Percentiles rank a stretch among this genome's conserved stretches.
These are phyloP conservation scores for Luffia ferchaultella DNA, from an alignment of 2,888 invertebrate genomes.

Conservation along the genomic window DNA sequence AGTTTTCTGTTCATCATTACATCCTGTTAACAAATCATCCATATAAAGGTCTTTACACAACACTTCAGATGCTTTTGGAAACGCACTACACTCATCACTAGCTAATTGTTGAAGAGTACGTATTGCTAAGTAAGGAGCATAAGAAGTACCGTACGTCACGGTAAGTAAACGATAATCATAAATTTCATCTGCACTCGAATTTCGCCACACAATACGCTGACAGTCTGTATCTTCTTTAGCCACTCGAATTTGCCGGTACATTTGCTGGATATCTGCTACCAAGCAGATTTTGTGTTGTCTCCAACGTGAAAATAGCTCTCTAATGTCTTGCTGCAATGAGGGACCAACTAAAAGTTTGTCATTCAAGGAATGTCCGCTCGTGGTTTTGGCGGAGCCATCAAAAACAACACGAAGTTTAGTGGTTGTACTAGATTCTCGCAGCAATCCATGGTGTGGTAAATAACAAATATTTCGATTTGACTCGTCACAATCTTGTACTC, in stretches of 20 bases:
- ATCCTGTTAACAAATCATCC: not conserved
- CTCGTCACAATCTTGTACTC: not conserved
- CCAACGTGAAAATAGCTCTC: constrained; percentile 7
- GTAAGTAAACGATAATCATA: not conserved
- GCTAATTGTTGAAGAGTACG: not conserved
- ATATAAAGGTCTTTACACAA: not conserved
- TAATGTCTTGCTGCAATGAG: constrained; percentile 1
- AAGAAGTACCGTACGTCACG: not conserved
- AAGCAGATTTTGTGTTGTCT: constrained; percentile 8
- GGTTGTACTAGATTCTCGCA: constrained; percentile 6
- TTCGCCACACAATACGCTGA: constrained; percentile 12
- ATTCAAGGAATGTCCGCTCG: constrained; percentile 7
- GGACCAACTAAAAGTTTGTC: constrained; percentile 3
- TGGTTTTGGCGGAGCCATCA: constrained; percentile 5
- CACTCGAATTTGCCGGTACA: constrained; percentile 10
- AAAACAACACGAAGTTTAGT: constrained; percentile 11
- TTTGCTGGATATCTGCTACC: constrained; percentile 10
- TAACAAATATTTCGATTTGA: not conserved
- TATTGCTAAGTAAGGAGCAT: not conserved
- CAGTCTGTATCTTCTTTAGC: constrained; percentile 7
- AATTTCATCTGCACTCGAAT: not conserved
- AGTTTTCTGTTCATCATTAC: not conserved
- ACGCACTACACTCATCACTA: not conserved
- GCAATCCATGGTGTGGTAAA: constrained; percentile 10
- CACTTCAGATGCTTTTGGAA: not conserved